Conservation (phyloP, 2,888 invertebrate species). For the Drosophila demipolita region DNA sequence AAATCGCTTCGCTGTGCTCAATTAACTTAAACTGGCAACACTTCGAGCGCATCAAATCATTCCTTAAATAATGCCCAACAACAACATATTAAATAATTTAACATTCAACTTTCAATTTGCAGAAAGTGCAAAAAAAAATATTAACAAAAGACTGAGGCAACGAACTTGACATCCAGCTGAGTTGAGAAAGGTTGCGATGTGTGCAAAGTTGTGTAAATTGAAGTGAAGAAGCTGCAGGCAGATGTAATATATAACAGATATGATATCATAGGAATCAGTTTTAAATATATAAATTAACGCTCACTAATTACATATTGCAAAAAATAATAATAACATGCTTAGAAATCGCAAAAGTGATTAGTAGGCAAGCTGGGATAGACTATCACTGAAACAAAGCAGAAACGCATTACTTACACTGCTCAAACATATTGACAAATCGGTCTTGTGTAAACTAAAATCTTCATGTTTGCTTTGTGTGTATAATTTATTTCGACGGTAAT, state of each 20-base stretch:
- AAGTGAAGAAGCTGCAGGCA: not conserved
- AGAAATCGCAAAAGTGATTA: slow-evolving; percentile 2
- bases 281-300: not conserved
- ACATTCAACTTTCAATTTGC: slow-evolving; percentile 52
- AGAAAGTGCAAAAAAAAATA: not conserved
- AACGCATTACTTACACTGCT: not conserved
- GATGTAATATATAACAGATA: not conserved
- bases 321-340: not conserved
- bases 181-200: slow-evolving; percentile 5
- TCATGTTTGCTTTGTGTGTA: too few species aligned
- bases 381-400: not conserved
- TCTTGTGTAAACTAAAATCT: not conserved
- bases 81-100: slow-evolving; percentile 63
- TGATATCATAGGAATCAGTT: not conserved
- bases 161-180: slow-evolving; percentile 62
- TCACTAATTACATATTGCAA: not conserved
- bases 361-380: not conserved
- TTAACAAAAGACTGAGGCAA: slow-evolving; percentile 75
- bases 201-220: not conserved
- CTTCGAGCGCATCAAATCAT: slow-evolving; percentile 73
- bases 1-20: slow-evolving; percentile 64
- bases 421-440: not conserved
- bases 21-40: slow-evolving; percentile 63
- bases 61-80: slow-evolving; percentile 45
- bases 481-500: not conserved